Percentiles rank a stretch among this genome's conserved stretches.
Conservation (phyloP, 2,888 invertebrate species). For the Anoplius nigerrimus region DNA sequence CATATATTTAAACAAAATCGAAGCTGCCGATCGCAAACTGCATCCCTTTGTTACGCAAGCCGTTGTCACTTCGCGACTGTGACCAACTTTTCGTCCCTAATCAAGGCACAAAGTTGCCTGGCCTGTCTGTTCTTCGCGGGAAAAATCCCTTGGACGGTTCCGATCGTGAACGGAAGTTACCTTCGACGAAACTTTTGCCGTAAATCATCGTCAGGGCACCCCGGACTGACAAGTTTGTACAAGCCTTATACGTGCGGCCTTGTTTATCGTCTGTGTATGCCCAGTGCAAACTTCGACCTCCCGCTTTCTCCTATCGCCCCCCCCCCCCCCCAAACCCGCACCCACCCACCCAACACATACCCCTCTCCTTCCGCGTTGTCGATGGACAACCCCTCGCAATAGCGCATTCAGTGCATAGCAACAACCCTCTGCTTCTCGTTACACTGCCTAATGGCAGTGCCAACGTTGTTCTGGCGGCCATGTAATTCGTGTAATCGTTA, state of each 20-base stretch:
- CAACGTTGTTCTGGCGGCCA: conserved; percentile 26
- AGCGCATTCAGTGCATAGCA: conserved; percentile 26
- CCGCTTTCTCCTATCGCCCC: background rate
- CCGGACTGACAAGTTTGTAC: conserved; percentile 53
- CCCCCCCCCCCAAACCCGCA: conserved; percentile 1
- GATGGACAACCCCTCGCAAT: conserved; percentile 7
- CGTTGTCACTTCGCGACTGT: too few relatives aligned
- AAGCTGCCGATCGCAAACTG: too few relatives aligned
- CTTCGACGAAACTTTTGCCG: conserved; percentile 43
- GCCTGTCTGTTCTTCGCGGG: too few relatives aligned
- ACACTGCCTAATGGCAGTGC: conserved; percentile 31
- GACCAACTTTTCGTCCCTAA: too few relatives aligned
- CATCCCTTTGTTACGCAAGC: too few relatives aligned
- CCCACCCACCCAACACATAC: too few relatives aligned
- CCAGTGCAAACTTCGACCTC: conserved; percentile 44
- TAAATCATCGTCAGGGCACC: conserved; percentile 52
- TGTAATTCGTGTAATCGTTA: conserved; percentile 38
- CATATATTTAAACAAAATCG: too few relatives aligned
- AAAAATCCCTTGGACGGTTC: background rate
- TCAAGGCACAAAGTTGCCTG: too few relatives aligned
- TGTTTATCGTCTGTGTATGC: conserved; percentile 59
- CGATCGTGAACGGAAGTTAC: conserved; percentile 6
- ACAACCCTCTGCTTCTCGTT: conserved; percentile 28
- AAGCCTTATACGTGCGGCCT: conserved; percentile 37
- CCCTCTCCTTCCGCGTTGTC: too few relatives aligned